Percentiles rank a stretch among this genome's conserved stretches.
phyloP scores from a whole-genome alignment of 2,888 invertebrate genomes.

The Rotaria sp. region DNA sequence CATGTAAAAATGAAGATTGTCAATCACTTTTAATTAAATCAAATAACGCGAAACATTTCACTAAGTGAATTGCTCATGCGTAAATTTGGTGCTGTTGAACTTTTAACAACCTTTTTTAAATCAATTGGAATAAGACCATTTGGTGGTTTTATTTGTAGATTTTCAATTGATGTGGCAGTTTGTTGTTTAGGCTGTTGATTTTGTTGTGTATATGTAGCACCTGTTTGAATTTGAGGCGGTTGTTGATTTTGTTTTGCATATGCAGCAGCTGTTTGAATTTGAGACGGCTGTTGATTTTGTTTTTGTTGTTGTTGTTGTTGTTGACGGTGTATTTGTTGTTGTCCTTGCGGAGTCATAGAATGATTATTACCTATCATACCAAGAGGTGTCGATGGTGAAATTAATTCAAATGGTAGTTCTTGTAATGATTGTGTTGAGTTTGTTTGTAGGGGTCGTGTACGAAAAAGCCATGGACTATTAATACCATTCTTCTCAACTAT shows the following conservation, averaged over 20 bases:
- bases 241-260: not conserved
- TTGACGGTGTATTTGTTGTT: not conserved
- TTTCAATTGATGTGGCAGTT: not conserved
- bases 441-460: not conserved
- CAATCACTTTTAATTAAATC: not conserved
- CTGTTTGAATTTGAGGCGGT: not conserved
- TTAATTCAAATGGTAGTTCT: not conserved
- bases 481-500: not conserved
- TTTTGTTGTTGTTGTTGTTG: not conserved
- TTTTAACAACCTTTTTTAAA: not conserved
- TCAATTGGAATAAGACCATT: not conserved
- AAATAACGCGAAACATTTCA: conserved; percentile 20
- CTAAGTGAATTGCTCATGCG: not conserved
- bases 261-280: not conserved
- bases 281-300: not conserved
- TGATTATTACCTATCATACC: not conserved
- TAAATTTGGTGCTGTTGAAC: not conserved
- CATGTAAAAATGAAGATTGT: not conserved
- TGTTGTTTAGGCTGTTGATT: not conserved
- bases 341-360: not conserved
- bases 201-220: not conserved
- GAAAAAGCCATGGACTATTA: not conserved
- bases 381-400: not conserved
- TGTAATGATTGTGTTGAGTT: not conserved
- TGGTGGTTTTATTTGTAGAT: not conserved